Evolutionary conservation across 2,113 vertebrate genomes (phyloP), one percentile per base, ranked within the genome.

Genomic region (Laterallus jamaicensis): DNA sequence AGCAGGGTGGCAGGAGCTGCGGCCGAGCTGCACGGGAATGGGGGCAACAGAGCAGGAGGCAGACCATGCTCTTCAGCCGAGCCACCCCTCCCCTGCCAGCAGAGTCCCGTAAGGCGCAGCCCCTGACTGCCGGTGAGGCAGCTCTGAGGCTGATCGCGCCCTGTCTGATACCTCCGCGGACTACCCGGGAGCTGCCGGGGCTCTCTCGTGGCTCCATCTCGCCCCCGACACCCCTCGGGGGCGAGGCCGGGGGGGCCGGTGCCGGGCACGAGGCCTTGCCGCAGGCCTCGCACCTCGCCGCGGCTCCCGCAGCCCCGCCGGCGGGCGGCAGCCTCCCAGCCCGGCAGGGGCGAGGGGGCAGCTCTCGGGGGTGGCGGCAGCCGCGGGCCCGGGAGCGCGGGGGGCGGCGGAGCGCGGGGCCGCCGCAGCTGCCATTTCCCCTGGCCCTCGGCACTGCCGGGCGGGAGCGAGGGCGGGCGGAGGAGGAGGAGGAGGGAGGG

Each of bases 401-500:
- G 42, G 8, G 59, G 2, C 8, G 10, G 20, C 8, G 37, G 84
- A 89, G 63, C 47, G 7, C 89, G 62, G 70, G 94, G 92, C 95
- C 91, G 66, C 59, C 76, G 47, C 83, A 54, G 86, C 96, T 96
- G 96, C 97, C 96, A 94, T 96, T 95, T 97, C 96, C 85, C 90
- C 96, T 95, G 89, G 75, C 90, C 94, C 77, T 97, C 93, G 39
- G 85, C 86, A 73, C 92, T 69, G 76, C 49, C 55, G 47, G 86
- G 94, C 66, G 55, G 71, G 91, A 77, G 93, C 69, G 94, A 90
- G 89, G 95, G 93, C 56, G 94, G 92, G 70, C n/a, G 85, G 92
- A 73, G 93, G 66, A 69, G 90, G 70, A 44, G 54, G 14, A 26
- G 32, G 6, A 3, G 37, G n/a, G n/a, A 26, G 35, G 54, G 35